Base-by-base conservation (phyloP, 2,113 vertebrate genomes). In the Burhinus oedicnemus region DNA sequence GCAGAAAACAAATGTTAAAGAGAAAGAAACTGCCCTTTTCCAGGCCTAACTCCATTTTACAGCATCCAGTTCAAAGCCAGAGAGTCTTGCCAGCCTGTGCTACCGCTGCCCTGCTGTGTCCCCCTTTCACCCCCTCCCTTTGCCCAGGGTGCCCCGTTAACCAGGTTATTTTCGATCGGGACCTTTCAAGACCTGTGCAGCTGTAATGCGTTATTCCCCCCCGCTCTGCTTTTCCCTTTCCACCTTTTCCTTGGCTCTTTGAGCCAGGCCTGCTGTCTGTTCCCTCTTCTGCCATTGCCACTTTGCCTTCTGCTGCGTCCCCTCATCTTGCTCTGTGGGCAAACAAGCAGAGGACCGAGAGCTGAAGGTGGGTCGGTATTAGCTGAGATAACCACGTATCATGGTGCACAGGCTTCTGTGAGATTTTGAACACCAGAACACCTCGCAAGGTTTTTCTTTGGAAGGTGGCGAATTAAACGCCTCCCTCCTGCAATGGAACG, bases 11-110 rank as follows among this genome's bases (percentile, higher is more conserved):
- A 4, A 44, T 22, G 6, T 64, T 19, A 61, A 10, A 19, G 5
- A 12, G n/a, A 16, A 44, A 68, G 3, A 72, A 45, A 8, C 11
- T 19, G 4, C 9, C 2, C 9, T 40, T 60, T 77, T 5, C 54
- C 14, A 15, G 27, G 7, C 4, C 18, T 40, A 1, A 9, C 9
- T 21, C 34, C n/a, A 0, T 18, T 76, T 45, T 12, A 20, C 2
- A 38, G 57, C 51, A 38, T 57, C 36, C 2, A 2, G 4, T 36
- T 49, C 18, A 27, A 11, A 62, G 40, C 9, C 25, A 8, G 10
- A 8, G 51, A 7, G 6, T 15, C 9, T 5, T 23, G 30, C 5
- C 40, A 47, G 14, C 21, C 44, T 2, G 1, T 57, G 55, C 55
- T 55, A 14, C 32, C 3, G 15, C 23, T 70, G 36, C 25, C 18